phyloP scores from a whole-genome alignment of 2,113 vertebrate species.

The Alligator mississippiensis region DNA sequence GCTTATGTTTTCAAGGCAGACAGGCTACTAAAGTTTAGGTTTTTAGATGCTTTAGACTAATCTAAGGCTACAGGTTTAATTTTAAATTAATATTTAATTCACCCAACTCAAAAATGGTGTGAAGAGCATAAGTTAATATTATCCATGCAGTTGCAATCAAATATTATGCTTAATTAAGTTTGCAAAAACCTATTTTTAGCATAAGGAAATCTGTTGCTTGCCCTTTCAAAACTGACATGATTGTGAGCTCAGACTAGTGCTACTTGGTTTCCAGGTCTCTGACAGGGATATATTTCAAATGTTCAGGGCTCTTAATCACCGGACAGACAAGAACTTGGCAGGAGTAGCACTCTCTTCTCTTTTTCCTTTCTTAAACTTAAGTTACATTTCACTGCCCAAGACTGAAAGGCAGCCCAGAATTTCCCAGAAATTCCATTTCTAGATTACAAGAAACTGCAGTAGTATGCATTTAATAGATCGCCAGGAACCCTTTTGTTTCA shows the following conservation, averaged over 20 bases:
- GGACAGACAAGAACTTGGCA: conserved; percentile 59
- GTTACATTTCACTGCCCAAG: conserved; percentile 31
- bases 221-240: conserved; percentile 51
- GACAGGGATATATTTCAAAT: neutral
- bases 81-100: conserved; percentile 10
- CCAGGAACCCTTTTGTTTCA: neutral
- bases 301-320: conserved; percentile 52
- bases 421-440: conserved; percentile 46
- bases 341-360: neutral
- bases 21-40: neutral
- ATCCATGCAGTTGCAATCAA: conserved; percentile 27
- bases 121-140: conserved; percentile 6
- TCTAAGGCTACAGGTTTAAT: neutral
- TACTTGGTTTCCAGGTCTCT: conserved; percentile 38
- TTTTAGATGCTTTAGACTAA: neutral
- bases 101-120: neutral
- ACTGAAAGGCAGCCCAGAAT: neutral
- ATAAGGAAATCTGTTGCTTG: conserved; percentile 63
- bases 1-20: neutral
- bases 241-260: conserved; percentile 36
- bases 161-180: conserved; percentile 8
- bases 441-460: neutral
- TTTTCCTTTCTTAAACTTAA: neutral
- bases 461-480: neutral
- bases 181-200: conserved; percentile 64